These are phyloP conservation scores for Psilopogon haemacephalus DNA, from an alignment of 2,113 vertebrate species.

Conservation along the genomic window DNA sequence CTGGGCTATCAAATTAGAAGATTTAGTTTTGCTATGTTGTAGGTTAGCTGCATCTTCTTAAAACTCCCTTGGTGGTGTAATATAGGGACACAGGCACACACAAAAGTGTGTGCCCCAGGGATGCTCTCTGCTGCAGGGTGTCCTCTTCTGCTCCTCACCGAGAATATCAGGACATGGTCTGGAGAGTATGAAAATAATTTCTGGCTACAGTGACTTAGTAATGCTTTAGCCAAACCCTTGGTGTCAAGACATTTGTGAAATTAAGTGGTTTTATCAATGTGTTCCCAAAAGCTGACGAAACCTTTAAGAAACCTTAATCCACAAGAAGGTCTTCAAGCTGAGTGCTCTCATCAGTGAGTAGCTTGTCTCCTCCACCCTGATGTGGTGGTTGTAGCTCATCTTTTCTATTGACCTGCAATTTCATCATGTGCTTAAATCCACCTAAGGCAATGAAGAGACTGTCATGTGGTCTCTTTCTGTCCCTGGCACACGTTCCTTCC, in stretches of 20 bases:
- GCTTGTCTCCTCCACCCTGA: neutral
- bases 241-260: neutral
- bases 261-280: neutral
- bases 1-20: neutral
- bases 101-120: neutral
- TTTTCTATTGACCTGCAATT: neutral
- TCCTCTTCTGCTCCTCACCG: neutral
- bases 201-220: neutral
- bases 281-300: neutral
- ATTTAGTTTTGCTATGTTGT: neutral
- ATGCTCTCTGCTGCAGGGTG: neutral
- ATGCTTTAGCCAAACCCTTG: neutral
- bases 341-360: neutral
- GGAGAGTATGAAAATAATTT: neutral
- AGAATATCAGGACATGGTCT: neutral
- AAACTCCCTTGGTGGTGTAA: neutral
- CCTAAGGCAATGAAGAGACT: neutral
- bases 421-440: neutral
- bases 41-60: neutral
- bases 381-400: neutral
- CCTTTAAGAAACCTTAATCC: neutral
- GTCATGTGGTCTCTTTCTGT: neutral
- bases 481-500: accelerated
- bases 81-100: neutral
- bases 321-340: neutral